A percentile compares a stretch with the other conserved stretches of the same genome.
Conservation (phyloP, 2,888 invertebrate species). For the Periphyllus acericola region DNA sequence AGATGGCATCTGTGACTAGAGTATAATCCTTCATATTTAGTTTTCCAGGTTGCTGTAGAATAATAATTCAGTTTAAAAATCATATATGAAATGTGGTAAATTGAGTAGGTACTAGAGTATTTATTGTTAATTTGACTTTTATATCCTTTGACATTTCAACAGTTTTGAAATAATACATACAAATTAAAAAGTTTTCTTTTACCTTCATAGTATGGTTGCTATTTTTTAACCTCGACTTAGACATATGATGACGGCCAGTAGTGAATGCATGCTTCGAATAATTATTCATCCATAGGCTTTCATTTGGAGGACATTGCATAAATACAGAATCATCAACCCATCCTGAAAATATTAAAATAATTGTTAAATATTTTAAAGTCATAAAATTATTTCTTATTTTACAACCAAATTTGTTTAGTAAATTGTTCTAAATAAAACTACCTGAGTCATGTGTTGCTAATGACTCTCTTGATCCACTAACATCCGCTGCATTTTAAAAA, state of each 20-base stretch:
- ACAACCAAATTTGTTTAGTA: background rate
- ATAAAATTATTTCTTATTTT: background rate
- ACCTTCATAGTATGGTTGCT: slow-evolving; percentile 77
- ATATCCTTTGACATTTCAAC: too few relatives aligned
- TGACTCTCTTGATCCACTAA: slow-evolving; percentile 83
- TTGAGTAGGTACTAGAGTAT: too few relatives aligned
- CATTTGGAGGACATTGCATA: slow-evolving; percentile 65
- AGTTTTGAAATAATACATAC: background rate
- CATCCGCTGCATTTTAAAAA: slow-evolving; percentile 72
- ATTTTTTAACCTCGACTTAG: slow-evolving; percentile 76
- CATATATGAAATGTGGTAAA: background rate
- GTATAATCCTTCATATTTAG: slow-evolving; percentile 89
- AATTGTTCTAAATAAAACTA: slow-evolving; percentile 65
- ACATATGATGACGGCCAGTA: slow-evolving; percentile 74
- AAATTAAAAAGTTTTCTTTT: slow-evolving; percentile 61
- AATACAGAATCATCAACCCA: slow-evolving; percentile 67
- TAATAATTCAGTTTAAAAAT: slow-evolving; percentile 25
- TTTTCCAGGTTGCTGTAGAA: slow-evolving; percentile 83
- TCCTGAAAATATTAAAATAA: slow-evolving; percentile 60
- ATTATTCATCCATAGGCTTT: slow-evolving; percentile 71
- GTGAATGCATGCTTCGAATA: slow-evolving; percentile 78
- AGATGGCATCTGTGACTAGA: slow-evolving; percentile 86
- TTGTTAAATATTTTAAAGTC: background rate
- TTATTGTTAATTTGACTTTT: background rate
- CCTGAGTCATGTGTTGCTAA: slow-evolving; percentile 84